Base-by-base conservation (phyloP, 2,797 vertebrate genomes). In the Ctenosaura bakeri region DNA sequence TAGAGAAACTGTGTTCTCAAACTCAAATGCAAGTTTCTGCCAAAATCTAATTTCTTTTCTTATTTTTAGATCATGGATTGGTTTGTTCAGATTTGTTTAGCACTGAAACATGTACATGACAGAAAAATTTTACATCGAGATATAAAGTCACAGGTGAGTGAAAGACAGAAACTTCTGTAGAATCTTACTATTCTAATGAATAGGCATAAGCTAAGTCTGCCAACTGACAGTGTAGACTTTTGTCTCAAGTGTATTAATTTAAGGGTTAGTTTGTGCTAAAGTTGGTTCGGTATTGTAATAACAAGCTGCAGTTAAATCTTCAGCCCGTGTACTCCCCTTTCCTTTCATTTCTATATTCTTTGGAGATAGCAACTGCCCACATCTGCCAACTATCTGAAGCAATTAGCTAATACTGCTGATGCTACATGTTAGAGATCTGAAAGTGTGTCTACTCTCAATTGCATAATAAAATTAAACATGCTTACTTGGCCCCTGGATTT, bases 71-170 rank as follows among this genome's bases (percentile, higher is more conserved):
- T 99, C 95, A 94, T 99, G 94, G 98, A 99, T 95, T 99, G 99
- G 99, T 98, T 99, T 97, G 99, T 99, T 93, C 99, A 99, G 96
- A 99, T 99, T 91, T 99, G 99, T 95, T 97, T 99, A 96, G 99
- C 99, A 20, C 94, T 99, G 85, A 99, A 99, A 92, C 99, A 99
- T 18, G 98, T 99, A 32, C 99, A 99, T 74, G 98, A 99, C 89
- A 97, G 98, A 93, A 99, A 99, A 97, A 99, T 99, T 96, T 98
- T 99, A 90, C 99, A 99, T 96, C 97, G 99, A 90, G 99, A 99
- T 95, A 99, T 99, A 93, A 99, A 99, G 96, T 99, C 99, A 77
- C 99, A 99, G 98, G 99, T 99, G 97, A 66, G 96, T 79, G 90
- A 64, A 38, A 88, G 24, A 29, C 29, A 20, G 8, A 52, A 62